Conservation (phyloP, 2,888 invertebrate species). For the Diadegma fenestrale region DNA sequence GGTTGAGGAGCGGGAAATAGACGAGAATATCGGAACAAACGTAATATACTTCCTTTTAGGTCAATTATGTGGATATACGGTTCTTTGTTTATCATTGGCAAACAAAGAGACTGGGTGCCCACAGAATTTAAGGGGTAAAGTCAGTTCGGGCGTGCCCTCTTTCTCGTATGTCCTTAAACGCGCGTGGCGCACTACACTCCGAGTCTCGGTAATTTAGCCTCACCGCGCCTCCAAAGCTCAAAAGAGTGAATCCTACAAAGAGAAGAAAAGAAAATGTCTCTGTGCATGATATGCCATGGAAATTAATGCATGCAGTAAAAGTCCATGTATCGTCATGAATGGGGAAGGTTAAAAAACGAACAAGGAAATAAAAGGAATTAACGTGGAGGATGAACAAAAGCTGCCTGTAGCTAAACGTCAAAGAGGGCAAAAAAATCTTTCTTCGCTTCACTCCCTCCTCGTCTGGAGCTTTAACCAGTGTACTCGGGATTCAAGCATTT, state of each 20-base stretch:
- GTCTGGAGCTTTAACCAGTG: neutral
- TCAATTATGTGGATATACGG: slow-evolving; percentile 16
- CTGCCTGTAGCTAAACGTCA: slow-evolving; percentile 28
- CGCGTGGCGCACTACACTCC: neutral
- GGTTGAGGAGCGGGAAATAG: neutral
- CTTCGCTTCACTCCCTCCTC: neutral
- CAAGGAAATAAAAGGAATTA: neutral
- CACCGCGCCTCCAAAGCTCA: slow-evolving; percentile 9
- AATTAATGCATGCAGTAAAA: slow-evolving; percentile 27
- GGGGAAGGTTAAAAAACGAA: slow-evolving; percentile 2
- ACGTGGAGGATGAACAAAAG: slow-evolving; percentile 12
- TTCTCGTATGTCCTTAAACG: neutral
- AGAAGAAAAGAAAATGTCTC: neutral
- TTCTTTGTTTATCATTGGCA: slow-evolving; percentile 28
- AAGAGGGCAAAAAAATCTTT: slow-evolving; percentile 35
- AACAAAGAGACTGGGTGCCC: neutral
- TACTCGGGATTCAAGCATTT: slow-evolving; percentile 5
- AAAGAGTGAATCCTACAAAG: slow-evolving; percentile 8
- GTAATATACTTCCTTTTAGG: slow-evolving; percentile 14
- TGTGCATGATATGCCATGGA: slow-evolving; percentile 9
- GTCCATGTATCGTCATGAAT: neutral
- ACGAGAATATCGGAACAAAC: slow-evolving; percentile 16
- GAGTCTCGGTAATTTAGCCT: neutral
- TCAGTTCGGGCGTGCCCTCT: neutral
- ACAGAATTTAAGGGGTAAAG: neutral